These are phyloP conservation scores for Gibbula magus DNA, from an alignment of 2,888 invertebrate genomes.

Conservation along the genomic window DNA sequence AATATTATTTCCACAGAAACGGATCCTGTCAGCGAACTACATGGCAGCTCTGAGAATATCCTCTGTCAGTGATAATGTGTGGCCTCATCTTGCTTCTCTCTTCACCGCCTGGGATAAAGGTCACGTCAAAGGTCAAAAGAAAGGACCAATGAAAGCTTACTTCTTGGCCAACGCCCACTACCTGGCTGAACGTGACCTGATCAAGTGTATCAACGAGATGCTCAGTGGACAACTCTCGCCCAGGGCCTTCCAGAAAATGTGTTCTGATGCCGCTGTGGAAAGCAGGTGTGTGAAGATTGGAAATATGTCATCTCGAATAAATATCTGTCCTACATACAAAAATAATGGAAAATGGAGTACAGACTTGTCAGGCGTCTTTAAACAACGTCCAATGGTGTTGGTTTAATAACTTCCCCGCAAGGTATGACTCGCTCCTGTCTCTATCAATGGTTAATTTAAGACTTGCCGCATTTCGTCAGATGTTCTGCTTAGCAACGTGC, in stretches of 20 bases:
- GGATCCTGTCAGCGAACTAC: constrained; percentile 7
- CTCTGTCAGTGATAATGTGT: not conserved
- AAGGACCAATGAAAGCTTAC: constrained; percentile 18
- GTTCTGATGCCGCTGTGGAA: not conserved
- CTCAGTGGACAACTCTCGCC: not conserved
- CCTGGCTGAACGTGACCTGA: not conserved
- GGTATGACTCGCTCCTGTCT: too few relatives aligned
- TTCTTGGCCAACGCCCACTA: constrained; percentile 10
- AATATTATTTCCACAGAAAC: not conserved
- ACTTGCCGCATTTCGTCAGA: too few relatives aligned
- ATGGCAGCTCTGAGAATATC: constrained; percentile 2
- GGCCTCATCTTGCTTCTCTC: constrained; percentile 2
- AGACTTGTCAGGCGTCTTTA: too few relatives aligned
- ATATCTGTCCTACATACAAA: too few relatives aligned
- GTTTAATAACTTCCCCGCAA: too few relatives aligned
- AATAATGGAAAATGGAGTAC: too few relatives aligned
- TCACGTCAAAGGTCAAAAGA: constrained; percentile 16
- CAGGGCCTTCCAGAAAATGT: not conserved
- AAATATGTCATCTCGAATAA: too few relatives aligned
- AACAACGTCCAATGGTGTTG: too few relatives aligned
- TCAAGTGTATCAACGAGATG: constrained; percentile 2
- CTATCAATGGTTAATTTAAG: too few relatives aligned
- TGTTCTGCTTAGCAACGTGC: too few relatives aligned
- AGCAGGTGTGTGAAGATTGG: not conserved
- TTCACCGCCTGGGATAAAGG: constrained; percentile 18